These are phyloP conservation scores for Hermetia illucens DNA, from an alignment of 1,140 invertebrate genomes.

Conservation along the genomic window DNA sequence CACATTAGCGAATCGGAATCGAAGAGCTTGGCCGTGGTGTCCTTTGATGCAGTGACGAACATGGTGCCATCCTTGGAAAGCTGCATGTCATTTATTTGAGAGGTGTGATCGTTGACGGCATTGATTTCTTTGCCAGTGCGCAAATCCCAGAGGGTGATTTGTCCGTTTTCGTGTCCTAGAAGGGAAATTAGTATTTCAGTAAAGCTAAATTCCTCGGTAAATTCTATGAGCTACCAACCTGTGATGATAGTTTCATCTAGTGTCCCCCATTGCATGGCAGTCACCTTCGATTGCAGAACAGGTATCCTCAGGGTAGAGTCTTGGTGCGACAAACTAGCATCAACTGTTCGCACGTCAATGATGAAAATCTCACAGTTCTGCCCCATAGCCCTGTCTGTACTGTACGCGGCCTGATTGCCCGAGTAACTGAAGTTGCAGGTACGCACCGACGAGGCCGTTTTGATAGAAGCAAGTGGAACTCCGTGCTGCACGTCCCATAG, in stretches of 20 bases:
- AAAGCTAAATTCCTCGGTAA: background rate
- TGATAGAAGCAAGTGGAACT: conserved; percentile 57
- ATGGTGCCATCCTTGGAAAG: conserved; percentile 83
- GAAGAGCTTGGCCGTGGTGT: conserved; percentile 87
- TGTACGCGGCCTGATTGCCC: conserved; percentile 80
- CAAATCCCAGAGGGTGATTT: conserved; percentile 82
- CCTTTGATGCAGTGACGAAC: conserved; percentile 93
- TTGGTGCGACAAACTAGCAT: conserved; percentile 38
- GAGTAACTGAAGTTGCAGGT: conserved; percentile 88
- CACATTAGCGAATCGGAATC: conserved; percentile 71
- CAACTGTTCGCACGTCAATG: conserved; percentile 60
- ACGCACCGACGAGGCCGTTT: conserved; percentile 77
- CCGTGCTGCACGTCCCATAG: conserved; percentile 82
- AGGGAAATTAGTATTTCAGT: background rate
- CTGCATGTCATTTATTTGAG: conserved; percentile 92
- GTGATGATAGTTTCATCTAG: conserved; percentile 85
- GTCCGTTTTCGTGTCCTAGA: conserved; percentile 76
- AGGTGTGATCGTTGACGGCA: conserved; percentile 63
- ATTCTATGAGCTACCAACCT: conserved; percentile 23
- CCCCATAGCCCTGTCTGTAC: conserved; percentile 84
- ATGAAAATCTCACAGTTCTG: conserved; percentile 82
- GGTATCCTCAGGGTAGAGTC: conserved; percentile 47
- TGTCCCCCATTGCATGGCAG: conserved; percentile 83
- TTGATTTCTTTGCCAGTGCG: conserved; percentile 68
- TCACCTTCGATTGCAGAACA: conserved; percentile 64